Percentiles rank a stretch among this genome's conserved stretches.
phyloP scores from a whole-genome alignment of 2,113 vertebrate species.

The Pterocles orientalis region DNA sequence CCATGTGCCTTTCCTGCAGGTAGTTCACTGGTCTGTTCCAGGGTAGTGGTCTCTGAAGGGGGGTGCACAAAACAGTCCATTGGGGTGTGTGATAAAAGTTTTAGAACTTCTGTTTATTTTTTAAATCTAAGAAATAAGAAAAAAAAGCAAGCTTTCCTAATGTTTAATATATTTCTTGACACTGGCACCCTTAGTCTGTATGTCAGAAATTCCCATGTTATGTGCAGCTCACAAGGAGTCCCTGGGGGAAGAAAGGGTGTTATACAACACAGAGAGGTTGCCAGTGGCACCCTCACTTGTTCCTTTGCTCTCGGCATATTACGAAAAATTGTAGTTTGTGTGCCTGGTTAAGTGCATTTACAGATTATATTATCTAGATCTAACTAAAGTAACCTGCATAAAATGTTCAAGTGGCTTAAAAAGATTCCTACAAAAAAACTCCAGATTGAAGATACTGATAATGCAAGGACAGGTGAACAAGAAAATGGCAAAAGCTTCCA shows the following conservation, averaged over 20 bases:
- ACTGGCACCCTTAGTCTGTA: background rate
- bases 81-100: background rate
- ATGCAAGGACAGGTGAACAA: background rate
- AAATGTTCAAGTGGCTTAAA: background rate
- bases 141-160: background rate
- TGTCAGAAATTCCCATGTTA: background rate
- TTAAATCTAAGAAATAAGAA: background rate
- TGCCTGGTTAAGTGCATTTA: background rate
- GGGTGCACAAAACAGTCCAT: rapidly evolving
- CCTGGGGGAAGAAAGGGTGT: background rate
- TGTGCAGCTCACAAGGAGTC: background rate
- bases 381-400: background rate
- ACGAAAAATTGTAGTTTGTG: background rate
- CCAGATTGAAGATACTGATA: background rate
- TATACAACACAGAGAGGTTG: rapidly evolving
- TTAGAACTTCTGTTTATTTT: background rate
- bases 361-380: background rate
- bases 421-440: background rate
- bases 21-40: background rate
- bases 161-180: background rate
- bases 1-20: background rate
- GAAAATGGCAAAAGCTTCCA: background rate
- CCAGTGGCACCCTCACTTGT: background rate
- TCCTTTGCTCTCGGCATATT: background rate
- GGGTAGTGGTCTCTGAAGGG: background rate